Evolutionary conservation across 2,113 vertebrate species (phyloP), one percentile per base, ranked within the genome.

Genomic region (Podarcis cretensis): DNA sequence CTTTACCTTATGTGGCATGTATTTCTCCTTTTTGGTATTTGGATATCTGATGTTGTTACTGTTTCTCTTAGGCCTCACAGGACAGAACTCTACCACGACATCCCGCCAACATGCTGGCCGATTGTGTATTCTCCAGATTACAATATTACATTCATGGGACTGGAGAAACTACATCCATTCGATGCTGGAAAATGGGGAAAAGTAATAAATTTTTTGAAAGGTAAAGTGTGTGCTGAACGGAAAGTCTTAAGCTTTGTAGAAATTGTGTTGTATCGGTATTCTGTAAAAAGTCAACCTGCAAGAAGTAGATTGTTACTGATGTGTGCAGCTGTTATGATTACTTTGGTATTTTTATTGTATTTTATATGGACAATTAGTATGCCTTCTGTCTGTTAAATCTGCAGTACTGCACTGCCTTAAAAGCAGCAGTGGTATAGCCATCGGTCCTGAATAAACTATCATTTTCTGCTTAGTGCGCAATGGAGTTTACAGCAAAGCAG

Each of bases 121-220:
- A 99, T 99, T 2, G 96, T 99, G 16, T 99, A 99, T 91, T 99
- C 98, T 10, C 97, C 98, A 0, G 96, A 97, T 79, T 99, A 99
- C 95, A 99, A 99, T 96, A 99, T 99, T 96, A 98, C 98, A 21
- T 99, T 99, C 92, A 96, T 99, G 98, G 99, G 99, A 76, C 95
- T 99, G 71, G 99, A 99, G 94, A 99, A 98, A 86, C 98, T 99
- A 74, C 99, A 99, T 89, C 99, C 99, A 0, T 99, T 99, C 54
- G 99, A 99, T 89, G 97, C 98, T 0, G 98, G 98, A 63, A 99
- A 99, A 95, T 99, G 98, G 99, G 98, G 99, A 37, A 99, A 99
- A 96, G 98, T 99, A 90, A 97, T 99, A 87, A 95, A 95, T 95
- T 99, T 98, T 94, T 93, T 99, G 69, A 99, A 98, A 98, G 99